Conservation (phyloP, 1,140 invertebrate species). For the Ceratosolen solmsi region DNA sequence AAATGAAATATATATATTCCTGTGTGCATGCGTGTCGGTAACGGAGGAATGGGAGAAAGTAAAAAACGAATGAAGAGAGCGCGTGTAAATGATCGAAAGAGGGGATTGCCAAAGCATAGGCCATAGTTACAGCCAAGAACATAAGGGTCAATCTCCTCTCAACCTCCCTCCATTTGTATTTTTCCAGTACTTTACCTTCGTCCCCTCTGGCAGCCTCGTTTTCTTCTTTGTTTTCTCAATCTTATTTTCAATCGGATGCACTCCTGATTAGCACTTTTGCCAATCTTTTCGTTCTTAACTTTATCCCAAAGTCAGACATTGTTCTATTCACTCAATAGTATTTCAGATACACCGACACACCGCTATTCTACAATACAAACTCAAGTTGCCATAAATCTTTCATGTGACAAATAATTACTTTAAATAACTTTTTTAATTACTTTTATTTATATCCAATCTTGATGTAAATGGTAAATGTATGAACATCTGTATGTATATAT, state of each 20-base stretch:
- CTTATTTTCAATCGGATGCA: slow-evolving; percentile 41
- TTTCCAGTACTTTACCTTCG: slow-evolving; percentile 56
- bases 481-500: too few species aligned
- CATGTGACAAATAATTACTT: too few species aligned
- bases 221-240: slow-evolving; percentile 54
- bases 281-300: slow-evolving; percentile 51
- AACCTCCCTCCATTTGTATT: slow-evolving; percentile 52
- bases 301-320: slow-evolving; percentile 53
- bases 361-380: too few species aligned
- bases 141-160: slow-evolving; percentile 70
- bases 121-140: slow-evolving; percentile 50
- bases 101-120: slow-evolving; percentile 3
- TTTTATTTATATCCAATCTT: too few species aligned
- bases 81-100: too few species aligned
- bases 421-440: too few species aligned
- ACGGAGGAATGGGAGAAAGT: background rate
- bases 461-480: too few species aligned
- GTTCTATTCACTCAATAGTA: slow-evolving; percentile 58
- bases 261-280: slow-evolving; percentile 17
- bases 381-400: too few species aligned
- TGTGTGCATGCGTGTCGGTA: background rate
- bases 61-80: slow-evolving; percentile 4
- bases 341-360: too few species aligned
- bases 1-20: slow-evolving; percentile 31
- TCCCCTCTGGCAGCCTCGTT: slow-evolving; percentile 52